Conservation (phyloP, 2,888 invertebrate genomes). For the Drosophila nr. perissopoda region DNA sequence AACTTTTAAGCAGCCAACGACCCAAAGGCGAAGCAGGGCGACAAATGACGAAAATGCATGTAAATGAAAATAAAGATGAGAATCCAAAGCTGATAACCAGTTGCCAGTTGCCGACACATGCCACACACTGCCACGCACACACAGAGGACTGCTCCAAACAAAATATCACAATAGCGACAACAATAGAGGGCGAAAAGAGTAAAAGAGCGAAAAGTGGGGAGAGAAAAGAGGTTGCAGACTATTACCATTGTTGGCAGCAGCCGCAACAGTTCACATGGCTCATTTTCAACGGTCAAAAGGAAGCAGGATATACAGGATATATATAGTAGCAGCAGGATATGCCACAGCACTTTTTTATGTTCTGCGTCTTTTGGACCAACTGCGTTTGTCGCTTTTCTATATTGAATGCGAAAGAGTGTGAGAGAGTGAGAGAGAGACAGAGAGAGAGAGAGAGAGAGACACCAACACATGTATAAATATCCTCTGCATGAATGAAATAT, state of each 20-base stretch:
- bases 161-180: conserved; percentile 59
- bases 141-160: conserved; percentile 35
- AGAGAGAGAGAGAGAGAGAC: background rate
- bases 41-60: conserved; percentile 71
- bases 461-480: conserved; percentile 33
- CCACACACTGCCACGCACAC: conserved; percentile 35
- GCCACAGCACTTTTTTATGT: conserved; percentile 49
- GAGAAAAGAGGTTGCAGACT: conserved; percentile 21
- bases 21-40: conserved; percentile 22
- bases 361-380: conserved; percentile 35
- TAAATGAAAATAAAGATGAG: conserved; percentile 75
- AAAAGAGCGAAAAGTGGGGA: conserved; percentile 3
- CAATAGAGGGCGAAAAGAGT: conserved; percentile 28
- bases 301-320: conserved; percentile 57
- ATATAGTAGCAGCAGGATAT: conserved; percentile 49
- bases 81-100: conserved; percentile 35
- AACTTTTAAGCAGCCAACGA: conserved; percentile 74
- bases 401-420: background rate
- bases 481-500: conserved; percentile 73
- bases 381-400: conserved; percentile 43
- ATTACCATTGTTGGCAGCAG: conserved; percentile 60
- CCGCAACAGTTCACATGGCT: conserved; percentile 80
- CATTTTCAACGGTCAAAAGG: conserved; percentile 75
- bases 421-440: background rate
- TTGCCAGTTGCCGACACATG: conserved; percentile 72